Evolutionary conservation across 2,888 invertebrate genomes (phyloP).

Genomic region (Ichneumoninae sp.): DNA sequence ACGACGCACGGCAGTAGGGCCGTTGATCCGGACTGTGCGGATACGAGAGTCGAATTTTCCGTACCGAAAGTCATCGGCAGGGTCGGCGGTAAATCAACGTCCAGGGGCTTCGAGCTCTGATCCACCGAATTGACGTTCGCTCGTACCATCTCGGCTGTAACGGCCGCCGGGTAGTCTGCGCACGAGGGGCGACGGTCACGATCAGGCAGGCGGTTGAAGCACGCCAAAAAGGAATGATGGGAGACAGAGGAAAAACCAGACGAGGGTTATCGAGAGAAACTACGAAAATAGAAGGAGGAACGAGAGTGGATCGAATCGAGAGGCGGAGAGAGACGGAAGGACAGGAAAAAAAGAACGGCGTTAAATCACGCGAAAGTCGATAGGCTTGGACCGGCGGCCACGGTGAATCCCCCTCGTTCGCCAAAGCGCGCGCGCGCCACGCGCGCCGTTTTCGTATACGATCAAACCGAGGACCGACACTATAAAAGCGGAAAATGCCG

Average conservation of each 20-base stretch:
- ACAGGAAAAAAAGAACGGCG: slow-evolving; percentile 41
- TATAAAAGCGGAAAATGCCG: slow-evolving; percentile 40
- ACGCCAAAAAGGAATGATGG: slow-evolving; percentile 58
- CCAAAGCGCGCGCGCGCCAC: not conserved
- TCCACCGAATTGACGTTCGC: slow-evolving; percentile 78
- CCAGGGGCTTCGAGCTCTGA: slow-evolving; percentile 78
- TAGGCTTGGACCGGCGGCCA: slow-evolving; percentile 54
- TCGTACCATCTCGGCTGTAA: slow-evolving; percentile 79
- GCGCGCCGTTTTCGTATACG: slow-evolving; percentile 18
- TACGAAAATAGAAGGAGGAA: slow-evolving; percentile 51
- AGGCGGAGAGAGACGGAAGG: slow-evolving; percentile 13
- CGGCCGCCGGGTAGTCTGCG: slow-evolving; percentile 76
- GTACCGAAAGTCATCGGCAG: slow-evolving; percentile 92
- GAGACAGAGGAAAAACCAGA: slow-evolving; percentile 48
- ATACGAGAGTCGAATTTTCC: slow-evolving; percentile 92
- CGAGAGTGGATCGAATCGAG: slow-evolving; percentile 1
- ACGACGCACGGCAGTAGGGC: slow-evolving; percentile 94
- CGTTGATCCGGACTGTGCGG: slow-evolving; percentile 93
- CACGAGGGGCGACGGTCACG: slow-evolving; percentile 55
- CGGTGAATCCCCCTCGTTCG: slow-evolving; percentile 28
- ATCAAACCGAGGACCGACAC: not conserved
- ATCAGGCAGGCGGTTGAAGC: slow-evolving; percentile 49
- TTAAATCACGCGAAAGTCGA: slow-evolving; percentile 66
- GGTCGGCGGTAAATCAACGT: slow-evolving; percentile 81
- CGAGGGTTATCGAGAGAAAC: slow-evolving; percentile 50